Base-by-base conservation (phyloP, 2,888 invertebrate species). In the Lepidochitona cinerea region DNA sequence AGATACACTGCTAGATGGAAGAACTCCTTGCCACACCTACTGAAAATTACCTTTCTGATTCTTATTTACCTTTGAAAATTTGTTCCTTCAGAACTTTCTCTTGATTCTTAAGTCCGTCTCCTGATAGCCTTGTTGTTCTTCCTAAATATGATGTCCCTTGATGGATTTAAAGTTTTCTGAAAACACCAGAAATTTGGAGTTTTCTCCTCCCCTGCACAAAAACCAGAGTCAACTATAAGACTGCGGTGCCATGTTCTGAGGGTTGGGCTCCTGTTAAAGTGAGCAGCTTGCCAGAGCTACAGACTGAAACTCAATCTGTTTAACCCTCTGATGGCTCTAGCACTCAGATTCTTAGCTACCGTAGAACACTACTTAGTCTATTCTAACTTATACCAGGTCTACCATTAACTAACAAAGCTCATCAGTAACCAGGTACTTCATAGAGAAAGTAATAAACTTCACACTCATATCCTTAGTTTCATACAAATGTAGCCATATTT, bases 211-310 rank as follows among this genome's bases (percentile, higher is more conserved):
- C 59, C 59, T 59, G 59, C 59, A 59, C 59, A 32, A 75, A 71
- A 75, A 73, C 75, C 77, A 77, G 75, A 77, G 49, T 77, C 75
- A 75, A 74, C 77, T 75, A 77, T 75, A 77, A 75, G 72, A 68
- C 29, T 2, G 3, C 29, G 32, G 32, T 72, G 75, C 75, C 75
- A 75, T 75, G 72, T 59, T 59, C 59, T 59, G 59, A 59, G 18
- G 41, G 26, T 59, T 29, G 23, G 14, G 32, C 32, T n/a, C n/a
- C n/a, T n/a, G n/a, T n/a, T n/a, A n/a, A n/a, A n/a, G n/a, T n/a
- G n/a, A n/a, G n/a, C n/a, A n/a, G n/a, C n/a, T n/a, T n/a, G n/a
- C n/a, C n/a, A n/a, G n/a, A n/a, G n/a, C n/a, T n/a, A 59, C 29
- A 59, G 59, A 32, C 26, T 59, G 59, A 59, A 59, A 59, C 29